phyloP scores from a whole-genome alignment of 2,797 vertebrate species.

The Gallinago nigripennis region DNA sequence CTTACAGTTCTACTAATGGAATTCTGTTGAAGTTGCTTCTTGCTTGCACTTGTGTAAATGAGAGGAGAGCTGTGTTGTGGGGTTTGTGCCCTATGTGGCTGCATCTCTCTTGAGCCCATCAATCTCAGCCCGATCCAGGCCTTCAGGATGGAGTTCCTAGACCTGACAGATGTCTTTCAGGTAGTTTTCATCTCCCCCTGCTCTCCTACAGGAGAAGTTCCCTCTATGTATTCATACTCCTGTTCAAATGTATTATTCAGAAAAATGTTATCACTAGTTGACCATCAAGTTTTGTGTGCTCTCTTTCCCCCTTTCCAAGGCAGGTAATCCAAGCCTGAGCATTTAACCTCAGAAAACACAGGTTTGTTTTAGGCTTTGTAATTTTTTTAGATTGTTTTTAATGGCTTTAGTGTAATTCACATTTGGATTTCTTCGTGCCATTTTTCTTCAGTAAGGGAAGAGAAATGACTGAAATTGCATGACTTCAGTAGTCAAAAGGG shows the following conservation, averaged over 20 bases:
- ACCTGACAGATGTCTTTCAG: not conserved
- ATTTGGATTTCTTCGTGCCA: not conserved
- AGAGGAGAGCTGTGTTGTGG: not conserved
- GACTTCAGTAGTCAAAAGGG: not conserved
- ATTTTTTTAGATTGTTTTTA: not conserved
- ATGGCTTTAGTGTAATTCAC: not conserved
- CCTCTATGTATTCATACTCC: not conserved
- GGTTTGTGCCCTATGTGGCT: not conserved
- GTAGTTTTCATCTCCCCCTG: not conserved
- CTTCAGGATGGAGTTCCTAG: not conserved
- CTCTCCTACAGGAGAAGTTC: not conserved
- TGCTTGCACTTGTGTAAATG: not conserved
- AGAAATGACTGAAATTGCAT: not conserved
- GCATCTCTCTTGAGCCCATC: not conserved
- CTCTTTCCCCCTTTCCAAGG: not conserved
- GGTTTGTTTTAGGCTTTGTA: not conserved
- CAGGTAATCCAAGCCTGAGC: not conserved
- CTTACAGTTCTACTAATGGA: not conserved
- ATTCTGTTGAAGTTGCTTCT: not conserved
- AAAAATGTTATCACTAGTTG: not conserved
- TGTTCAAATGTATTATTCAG: not conserved
- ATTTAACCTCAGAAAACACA: not conserved
- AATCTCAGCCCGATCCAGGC: not conserved
- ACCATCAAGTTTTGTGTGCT: not conserved
- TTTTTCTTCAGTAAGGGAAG: not conserved